These are phyloP conservation scores for Endomychus coccineus DNA, from an alignment of 2,888 invertebrate species.

Conservation along the genomic window DNA sequence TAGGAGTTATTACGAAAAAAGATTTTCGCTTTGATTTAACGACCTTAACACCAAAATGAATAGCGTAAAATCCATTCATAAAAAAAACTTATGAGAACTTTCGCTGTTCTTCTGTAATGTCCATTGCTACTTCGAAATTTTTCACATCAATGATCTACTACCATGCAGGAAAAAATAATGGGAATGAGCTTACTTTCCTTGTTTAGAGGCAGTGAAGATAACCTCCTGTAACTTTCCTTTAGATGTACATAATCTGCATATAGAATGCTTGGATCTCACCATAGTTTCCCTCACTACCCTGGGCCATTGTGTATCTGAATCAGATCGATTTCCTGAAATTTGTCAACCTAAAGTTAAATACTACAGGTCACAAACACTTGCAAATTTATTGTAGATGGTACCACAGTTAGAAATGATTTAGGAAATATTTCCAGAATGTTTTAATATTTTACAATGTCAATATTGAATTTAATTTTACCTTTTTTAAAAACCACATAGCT, in stretches of 20 bases:
- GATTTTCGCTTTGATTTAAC: no score
- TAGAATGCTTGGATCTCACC: conserved; percentile 60
- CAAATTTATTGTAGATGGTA: no score
- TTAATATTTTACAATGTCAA: conserved; percentile 1
- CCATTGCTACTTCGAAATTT: no score
- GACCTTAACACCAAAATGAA: no score
- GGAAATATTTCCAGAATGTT: not conserved
- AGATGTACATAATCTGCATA: conserved; percentile 71
- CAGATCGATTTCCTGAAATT: conserved; percentile 41
- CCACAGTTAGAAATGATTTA: conserved; percentile 3
- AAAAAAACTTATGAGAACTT: no score
- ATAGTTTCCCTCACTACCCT: conserved; percentile 67
- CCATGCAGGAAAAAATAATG: no score
- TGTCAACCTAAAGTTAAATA: no score
- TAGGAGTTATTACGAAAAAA: no score
- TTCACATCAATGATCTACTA: no score
- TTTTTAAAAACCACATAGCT: conserved; percentile 78
- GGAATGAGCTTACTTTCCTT: conserved; percentile 70
- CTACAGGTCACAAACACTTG: no score
- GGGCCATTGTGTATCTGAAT: conserved; percentile 63
- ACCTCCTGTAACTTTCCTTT: conserved; percentile 67
- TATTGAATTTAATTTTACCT: conserved; percentile 46
- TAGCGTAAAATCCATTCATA: no score
- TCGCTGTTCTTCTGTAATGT: no score
- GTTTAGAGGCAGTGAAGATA: conserved; percentile 66